phyloP scores from a whole-genome alignment of 2,113 vertebrate genomes.

The Cettia cetti region DNA sequence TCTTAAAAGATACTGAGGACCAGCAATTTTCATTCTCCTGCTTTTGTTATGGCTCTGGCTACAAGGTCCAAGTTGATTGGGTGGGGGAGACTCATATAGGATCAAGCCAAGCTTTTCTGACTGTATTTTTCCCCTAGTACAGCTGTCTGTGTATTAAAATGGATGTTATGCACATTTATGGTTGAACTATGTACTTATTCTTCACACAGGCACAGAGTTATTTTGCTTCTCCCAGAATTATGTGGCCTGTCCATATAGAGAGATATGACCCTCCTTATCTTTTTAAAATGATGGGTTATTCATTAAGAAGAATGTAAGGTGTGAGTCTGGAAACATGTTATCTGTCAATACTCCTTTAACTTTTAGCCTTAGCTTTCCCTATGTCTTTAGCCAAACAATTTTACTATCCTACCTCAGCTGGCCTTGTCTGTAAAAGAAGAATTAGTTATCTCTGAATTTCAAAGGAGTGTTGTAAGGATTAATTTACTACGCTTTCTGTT shows the following conservation, averaged over 20 bases:
- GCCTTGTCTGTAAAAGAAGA: not conserved
- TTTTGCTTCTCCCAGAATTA: not conserved
- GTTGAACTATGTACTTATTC: not conserved
- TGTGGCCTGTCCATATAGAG: not conserved
- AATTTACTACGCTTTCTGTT: not conserved
- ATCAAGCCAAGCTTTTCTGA: not conserved
- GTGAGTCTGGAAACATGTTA: not conserved
- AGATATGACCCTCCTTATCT: not conserved
- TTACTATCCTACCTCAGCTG: not conserved
- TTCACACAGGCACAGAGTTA: not conserved
- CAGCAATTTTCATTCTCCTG: not conserved
- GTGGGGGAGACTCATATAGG: not conserved
- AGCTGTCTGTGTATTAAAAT: not conserved
- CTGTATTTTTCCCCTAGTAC: not conserved
- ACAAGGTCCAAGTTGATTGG: not conserved
- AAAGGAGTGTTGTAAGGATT: not conserved
- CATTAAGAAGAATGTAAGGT: not conserved
- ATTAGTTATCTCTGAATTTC: not conserved
- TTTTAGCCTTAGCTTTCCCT: not conserved
- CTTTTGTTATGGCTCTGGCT: not conserved
- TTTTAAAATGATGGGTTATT: not conserved
- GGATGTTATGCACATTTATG: not conserved
- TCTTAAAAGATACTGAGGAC: not conserved
- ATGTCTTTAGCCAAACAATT: not conserved
- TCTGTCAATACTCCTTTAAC: not conserved